phyloP scores from a whole-genome alignment of 1,140 invertebrate species.

The Lasioglossum baleicum region DNA sequence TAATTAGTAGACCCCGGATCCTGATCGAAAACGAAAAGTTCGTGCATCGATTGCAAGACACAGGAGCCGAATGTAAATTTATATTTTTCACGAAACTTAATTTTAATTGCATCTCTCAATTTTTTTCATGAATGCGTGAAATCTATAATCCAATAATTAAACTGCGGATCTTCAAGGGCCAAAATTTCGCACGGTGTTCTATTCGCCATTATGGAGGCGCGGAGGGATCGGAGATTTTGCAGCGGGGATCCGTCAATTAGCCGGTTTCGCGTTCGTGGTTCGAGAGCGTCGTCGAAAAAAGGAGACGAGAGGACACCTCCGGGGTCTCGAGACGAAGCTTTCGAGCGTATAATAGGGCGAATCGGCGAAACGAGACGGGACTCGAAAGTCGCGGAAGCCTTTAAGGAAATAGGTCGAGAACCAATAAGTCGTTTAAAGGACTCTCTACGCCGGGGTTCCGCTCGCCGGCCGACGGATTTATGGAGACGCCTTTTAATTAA shows the following conservation, averaged over 20 bases:
- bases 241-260: conserved; percentile 14
- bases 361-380: conserved; percentile 14
- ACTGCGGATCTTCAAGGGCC: no score
- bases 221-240: no score
- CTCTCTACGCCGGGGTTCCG: conserved; percentile 18
- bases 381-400: conserved; percentile 27
- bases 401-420: conserved; percentile 47
- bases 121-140: no score
- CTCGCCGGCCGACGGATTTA: conserved; percentile 22
- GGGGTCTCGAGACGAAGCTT: background rate
- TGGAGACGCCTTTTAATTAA: conserved; percentile 31
- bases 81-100: no score
- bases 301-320: background rate
- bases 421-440: conserved; percentile 48
- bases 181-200: background rate
- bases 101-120: no score
- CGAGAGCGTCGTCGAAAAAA: background rate
- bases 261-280: background rate
- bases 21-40: no score
- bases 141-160: no score
- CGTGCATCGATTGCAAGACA: no score
- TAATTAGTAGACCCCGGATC: no score
- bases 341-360: conserved; percentile 20
- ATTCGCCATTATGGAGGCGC: background rate
- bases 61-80: no score